A percentile compares a stretch with the other conserved stretches of the same genome.
phyloP scores from a whole-genome alignment of 2,888 invertebrate genomes.

The Troides aeacus region DNA sequence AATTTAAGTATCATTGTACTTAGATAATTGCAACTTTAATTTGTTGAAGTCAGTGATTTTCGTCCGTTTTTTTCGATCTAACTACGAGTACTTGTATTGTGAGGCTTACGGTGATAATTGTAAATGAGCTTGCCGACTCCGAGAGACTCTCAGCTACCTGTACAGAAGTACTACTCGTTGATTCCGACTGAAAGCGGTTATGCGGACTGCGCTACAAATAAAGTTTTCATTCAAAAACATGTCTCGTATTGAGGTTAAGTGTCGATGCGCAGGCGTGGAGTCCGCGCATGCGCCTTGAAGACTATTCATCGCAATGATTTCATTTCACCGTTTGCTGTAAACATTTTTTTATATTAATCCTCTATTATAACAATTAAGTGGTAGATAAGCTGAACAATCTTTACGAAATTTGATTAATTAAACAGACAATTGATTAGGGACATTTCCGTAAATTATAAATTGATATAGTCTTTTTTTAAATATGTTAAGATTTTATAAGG shows the following conservation, averaged over 20 bases:
- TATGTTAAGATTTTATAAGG: too few relatives aligned
- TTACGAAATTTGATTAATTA: too few relatives aligned
- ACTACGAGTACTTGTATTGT: neutral
- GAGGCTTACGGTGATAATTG: constrained; percentile 14
- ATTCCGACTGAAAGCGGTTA: constrained; percentile 55
- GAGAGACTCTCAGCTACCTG: constrained; percentile 15
- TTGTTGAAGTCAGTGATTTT: too few relatives aligned
- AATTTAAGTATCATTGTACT: too few relatives aligned
- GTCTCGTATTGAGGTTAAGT: constrained; percentile 76
- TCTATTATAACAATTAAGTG: too few relatives aligned
- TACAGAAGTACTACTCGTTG: constrained; percentile 27
- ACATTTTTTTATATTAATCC: too few relatives aligned
- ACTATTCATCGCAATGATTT: constrained; percentile 69
- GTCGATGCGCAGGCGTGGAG: constrained; percentile 66
- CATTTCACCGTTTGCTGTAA: constrained; percentile 56
- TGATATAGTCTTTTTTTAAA: too few relatives aligned
- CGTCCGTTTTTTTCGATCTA: neutral
- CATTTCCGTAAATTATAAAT: too few relatives aligned
- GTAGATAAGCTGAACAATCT: too few relatives aligned
- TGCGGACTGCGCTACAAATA: constrained; percentile 58
- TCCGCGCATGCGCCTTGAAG: constrained; percentile 56
- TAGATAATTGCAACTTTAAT: too few relatives aligned
- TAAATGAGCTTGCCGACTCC: constrained; percentile 17
- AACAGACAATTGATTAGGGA: too few relatives aligned
- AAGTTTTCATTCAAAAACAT: constrained; percentile 77